A percentile compares a stretch with the other conserved stretches of the same genome.
These are phyloP conservation scores for Strongylocentrotus purpuratus DNA, from an alignment of 35 echinoderm and acorn worm genomes.

Conservation along the genomic window DNA sequence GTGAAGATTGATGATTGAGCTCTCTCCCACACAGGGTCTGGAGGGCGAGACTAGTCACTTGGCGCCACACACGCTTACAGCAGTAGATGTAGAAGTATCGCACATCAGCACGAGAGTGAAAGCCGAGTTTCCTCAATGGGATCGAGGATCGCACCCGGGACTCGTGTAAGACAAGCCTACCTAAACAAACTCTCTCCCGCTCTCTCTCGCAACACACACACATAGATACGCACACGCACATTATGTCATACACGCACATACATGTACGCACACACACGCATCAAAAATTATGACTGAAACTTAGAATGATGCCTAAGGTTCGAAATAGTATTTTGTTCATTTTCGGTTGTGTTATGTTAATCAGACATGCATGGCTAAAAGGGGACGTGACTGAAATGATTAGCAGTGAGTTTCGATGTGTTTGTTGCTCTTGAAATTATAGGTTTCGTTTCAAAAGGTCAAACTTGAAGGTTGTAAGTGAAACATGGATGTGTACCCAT, in stretches of 20 bases:
- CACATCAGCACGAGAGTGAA: conserved; percentile 7
- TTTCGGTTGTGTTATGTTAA: background rate
- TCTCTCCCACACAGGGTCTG: background rate
- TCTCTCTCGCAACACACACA: background rate
- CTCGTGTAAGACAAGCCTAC: conserved; percentile 22
- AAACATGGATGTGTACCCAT: background rate
- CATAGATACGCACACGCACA: background rate
- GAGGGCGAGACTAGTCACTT: background rate
- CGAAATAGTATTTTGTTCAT: background rate
- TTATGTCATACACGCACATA: background rate
- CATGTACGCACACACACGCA: background rate
- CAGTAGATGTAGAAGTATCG: conserved; percentile 30
- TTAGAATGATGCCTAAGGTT: background rate
- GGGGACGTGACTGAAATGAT: background rate
- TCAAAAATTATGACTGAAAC: background rate
- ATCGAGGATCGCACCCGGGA: background rate
- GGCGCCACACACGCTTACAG: conserved; percentile 26
- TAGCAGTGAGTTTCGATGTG: background rate
- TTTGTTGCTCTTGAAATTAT: background rate
- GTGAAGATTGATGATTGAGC: background rate
- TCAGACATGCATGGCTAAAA: background rate
- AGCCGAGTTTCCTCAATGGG: conserved; percentile 33
- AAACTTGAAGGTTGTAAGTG: background rate
- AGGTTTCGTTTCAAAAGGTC: conserved; percentile 8
- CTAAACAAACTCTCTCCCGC: background rate